Evolutionary conservation across 2,888 invertebrate genomes (phyloP).

Genomic region (Andrena marginata): DNA sequence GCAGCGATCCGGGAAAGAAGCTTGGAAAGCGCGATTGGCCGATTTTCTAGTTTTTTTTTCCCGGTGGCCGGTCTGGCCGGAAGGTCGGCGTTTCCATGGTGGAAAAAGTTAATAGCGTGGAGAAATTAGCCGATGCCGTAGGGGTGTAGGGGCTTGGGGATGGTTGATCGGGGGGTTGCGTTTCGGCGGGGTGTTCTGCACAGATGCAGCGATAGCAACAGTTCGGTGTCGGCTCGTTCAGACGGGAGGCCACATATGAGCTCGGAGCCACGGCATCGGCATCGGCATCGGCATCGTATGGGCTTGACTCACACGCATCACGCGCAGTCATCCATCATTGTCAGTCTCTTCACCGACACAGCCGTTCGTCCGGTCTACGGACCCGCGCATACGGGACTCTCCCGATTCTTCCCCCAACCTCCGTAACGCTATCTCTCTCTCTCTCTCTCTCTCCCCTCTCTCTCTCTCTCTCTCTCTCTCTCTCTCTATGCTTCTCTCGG

Average conservation of each 20-base stretch:
- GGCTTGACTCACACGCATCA: constrained; percentile 83
- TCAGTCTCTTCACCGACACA: constrained; percentile 83
- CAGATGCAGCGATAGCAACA: constrained; percentile 83
- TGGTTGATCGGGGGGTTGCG: constrained; percentile 76
- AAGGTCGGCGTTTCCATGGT: constrained; percentile 60
- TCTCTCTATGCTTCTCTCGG: constrained; percentile 1
- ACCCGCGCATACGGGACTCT: constrained; percentile 59
- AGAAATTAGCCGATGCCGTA: constrained; percentile 77
- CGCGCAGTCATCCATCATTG: constrained; percentile 84
- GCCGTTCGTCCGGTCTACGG: constrained; percentile 71
- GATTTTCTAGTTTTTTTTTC: constrained; percentile 41
- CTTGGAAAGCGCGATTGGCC: constrained; percentile 58
- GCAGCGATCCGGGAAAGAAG: constrained; percentile 24
- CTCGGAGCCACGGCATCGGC: constrained; percentile 74
- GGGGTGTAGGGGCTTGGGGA: constrained; percentile 54
- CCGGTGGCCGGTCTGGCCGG: constrained; percentile 17
- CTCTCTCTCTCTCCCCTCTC: background rate
- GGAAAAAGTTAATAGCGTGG: constrained; percentile 81
- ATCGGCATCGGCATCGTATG: constrained; percentile 79
- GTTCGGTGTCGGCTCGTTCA: constrained; percentile 78
- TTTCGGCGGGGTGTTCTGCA: constrained; percentile 77
- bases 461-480: constrained; percentile 2
- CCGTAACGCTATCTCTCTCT: background rate
- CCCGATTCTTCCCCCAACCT: constrained; percentile 37
- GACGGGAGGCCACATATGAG: constrained; percentile 81